Percentiles rank a stretch among this genome's conserved stretches.
Conservation (phyloP, 2,888 invertebrate genomes). For the Amiota mariae region DNA sequence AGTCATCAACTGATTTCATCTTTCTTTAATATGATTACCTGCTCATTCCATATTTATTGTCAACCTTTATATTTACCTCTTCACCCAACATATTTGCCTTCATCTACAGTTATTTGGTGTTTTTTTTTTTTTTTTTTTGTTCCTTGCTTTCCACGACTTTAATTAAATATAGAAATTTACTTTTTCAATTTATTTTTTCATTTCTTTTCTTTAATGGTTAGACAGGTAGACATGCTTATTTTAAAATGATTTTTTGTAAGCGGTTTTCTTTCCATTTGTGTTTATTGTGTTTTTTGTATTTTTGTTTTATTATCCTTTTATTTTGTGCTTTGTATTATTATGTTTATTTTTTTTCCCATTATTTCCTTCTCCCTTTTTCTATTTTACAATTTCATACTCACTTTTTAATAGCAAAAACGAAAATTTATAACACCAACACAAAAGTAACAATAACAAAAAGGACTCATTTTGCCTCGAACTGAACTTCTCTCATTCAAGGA, state of each 20-base stretch:
- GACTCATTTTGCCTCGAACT: background rate
- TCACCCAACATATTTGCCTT: constrained; percentile 21
- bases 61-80: constrained; percentile 25
- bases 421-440: background rate
- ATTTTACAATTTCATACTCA: background rate
- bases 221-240: constrained; percentile 47
- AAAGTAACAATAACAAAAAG: background rate
- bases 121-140: background rate
- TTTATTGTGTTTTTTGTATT: constrained; percentile 1
- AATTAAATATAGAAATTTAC: constrained; percentile 12
- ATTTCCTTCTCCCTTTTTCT: background rate
- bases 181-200: background rate
- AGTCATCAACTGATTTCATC: background rate
- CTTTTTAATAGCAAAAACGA: constrained; percentile 52
- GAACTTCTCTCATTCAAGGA: no score
- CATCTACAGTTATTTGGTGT: background rate
- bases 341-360: background rate
- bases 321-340: background rate
- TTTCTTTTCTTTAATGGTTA: constrained; percentile 38
- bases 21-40: constrained; percentile 58
- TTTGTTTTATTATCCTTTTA: background rate
- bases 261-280: background rate
- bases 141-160: constrained; percentile 35
- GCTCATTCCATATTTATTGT: constrained; percentile 1
- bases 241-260: background rate